Conservation (phyloP, 53 echinoderm and acorn worm species). For the Pentamera pediparva region DNA sequence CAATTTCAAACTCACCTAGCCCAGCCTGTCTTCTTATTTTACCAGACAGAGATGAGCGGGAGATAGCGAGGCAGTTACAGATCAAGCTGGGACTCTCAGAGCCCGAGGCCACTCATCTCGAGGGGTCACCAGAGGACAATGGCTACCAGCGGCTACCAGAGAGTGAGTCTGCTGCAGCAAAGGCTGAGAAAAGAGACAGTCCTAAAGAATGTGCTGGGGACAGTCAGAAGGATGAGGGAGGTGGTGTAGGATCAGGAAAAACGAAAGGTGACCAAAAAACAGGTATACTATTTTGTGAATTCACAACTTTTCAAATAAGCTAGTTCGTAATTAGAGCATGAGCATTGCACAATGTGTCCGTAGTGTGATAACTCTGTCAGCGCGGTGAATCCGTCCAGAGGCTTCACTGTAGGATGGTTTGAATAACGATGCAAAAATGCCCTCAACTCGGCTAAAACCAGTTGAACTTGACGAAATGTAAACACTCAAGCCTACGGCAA, state of each 20-base stretch:
- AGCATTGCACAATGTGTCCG: too few species aligned
- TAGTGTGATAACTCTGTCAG: too few species aligned
- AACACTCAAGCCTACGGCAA: too few species aligned
- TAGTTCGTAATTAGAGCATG: too few species aligned
- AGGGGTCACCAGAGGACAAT: slow-evolving; percentile 10
- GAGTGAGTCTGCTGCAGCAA: neutral
- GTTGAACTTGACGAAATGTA: too few species aligned
- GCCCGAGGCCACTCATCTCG: neutral
- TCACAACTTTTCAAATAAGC: too few species aligned
- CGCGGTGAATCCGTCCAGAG: too few species aligned
- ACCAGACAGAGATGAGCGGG: slow-evolving; percentile 32
- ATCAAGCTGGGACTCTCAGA: slow-evolving; percentile 12
- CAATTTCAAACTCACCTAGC: too few species aligned
- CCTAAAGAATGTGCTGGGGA: neutral
- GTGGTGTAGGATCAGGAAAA: neutral
- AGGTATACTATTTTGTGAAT: too few species aligned
- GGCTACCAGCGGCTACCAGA: slow-evolving; percentile 5
- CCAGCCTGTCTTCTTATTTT: neutral
- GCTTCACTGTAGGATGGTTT: too few species aligned
- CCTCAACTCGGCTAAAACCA: too few species aligned
- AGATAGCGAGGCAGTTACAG: slow-evolving; percentile 19
- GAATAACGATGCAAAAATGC: too few species aligned
- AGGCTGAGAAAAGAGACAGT: neutral
- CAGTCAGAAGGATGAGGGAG: slow-evolving; percentile 5
- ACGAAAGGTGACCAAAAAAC: neutral